Conservation (phyloP, 2,797 vertebrate genomes). For the Peromyscus melanophrys region DNA sequence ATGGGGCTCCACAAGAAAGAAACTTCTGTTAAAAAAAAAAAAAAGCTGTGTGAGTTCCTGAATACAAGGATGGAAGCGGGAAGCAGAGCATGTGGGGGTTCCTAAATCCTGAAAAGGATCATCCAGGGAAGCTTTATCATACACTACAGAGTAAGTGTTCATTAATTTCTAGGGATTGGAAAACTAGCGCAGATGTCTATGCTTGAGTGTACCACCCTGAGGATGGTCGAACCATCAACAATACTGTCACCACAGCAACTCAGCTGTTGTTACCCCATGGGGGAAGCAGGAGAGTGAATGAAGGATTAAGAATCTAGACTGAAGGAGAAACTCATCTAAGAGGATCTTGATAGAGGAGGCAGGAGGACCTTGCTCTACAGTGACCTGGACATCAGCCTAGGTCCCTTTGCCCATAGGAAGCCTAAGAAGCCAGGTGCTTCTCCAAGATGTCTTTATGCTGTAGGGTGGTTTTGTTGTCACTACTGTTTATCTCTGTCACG, state of each 20-base stretch:
- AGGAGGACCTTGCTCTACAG: not conserved
- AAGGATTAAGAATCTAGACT: not conserved
- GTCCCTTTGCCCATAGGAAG: constrained; percentile 7
- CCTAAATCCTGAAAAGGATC: not conserved
- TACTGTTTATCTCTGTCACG: not conserved
- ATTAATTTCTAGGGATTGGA: not conserved
- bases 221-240: not conserved
- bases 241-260: not conserved
- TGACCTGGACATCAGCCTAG: constrained; percentile 4
- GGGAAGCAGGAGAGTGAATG: not conserved
- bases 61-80: not conserved
- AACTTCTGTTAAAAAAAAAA: constrained; percentile 21
- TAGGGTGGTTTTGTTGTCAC: not conserved
- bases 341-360: not conserved
- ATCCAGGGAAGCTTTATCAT: not conserved
- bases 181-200: not conserved
- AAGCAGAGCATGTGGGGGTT: not conserved
- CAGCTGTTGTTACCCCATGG: not conserved
- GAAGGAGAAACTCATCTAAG: not conserved
- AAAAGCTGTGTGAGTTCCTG: not conserved
- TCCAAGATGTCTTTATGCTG: not conserved
- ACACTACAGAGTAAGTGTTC: no score
- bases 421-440: constrained; percentile 4
- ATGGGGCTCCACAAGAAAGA: not conserved
- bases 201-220: not conserved